Base-by-base conservation (phyloP, 2,113 vertebrate species). In the Oxygymnocypris stewartii region DNA sequence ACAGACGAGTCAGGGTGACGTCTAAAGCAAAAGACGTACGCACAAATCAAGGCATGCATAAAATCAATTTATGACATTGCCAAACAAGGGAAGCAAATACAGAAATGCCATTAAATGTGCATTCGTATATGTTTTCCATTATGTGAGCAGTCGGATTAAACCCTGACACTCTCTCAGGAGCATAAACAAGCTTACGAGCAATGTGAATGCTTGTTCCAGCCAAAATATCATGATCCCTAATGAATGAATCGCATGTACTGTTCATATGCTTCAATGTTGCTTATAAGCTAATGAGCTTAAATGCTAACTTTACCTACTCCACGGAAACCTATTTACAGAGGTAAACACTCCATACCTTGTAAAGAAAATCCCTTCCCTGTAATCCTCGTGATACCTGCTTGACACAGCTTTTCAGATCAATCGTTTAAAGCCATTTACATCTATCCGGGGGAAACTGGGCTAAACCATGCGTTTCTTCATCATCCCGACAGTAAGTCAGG, bases 391-490 rank as follows among this genome's bases (percentile, higher is more conserved):
- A 63, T 63, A 44, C 79, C 63, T 11, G 23, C 57, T 81, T 63
- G 57, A 81, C 57, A 81, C 79, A 44, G 59, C 42, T 82, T 79
- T 79, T n/a, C 71, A 6, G 37, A 63, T 44, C n/a, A 25, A 28
- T 63, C 4, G 78, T 42, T 42, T 37, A 78, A 51, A 2, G 8
- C n/a, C 74, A 2, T 16, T 51, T 35, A 11, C 75, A 47, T 73
- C 23, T 49, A 4, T 54, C 76, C 23, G 28, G 1, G 9, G 5
- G 20, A 14, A 13, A 54, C 6, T 5, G 2, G 28, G 28, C 4
- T 12, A 5, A 75, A n/a, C 10, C 0, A 23, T 47, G 73, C 20
- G 0, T 25, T 10, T 14, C 25, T 28, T 31, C 25, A 7, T 0
- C 3, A 14, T 31, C 25, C 6, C 54, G 8, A 20, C 54, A 57